Percentiles rank a stretch among this genome's conserved stretches.
phyloP scores from a whole-genome alignment of 2,797 vertebrate species.

The Melanotaenia trifasciata region DNA sequence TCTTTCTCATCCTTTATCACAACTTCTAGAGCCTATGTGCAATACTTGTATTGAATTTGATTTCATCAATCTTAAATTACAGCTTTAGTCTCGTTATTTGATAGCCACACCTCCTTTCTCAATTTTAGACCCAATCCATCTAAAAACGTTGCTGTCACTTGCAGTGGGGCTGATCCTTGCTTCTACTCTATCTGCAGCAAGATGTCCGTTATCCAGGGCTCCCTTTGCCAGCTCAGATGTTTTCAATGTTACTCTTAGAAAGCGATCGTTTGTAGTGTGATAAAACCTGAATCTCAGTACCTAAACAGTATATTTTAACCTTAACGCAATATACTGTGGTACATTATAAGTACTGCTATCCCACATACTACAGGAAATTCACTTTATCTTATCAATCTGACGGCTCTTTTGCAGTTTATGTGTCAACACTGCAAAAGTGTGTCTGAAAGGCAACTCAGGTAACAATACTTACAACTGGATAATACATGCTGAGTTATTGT shows the following conservation, averaged over 20 bases:
- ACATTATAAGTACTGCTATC: slow-evolving; percentile 43
- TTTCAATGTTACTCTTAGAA: slow-evolving; percentile 22
- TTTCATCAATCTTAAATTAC: not conserved
- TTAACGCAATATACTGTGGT: slow-evolving; percentile 55
- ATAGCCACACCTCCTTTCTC: not conserved
- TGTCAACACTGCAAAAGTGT: slow-evolving; percentile 64
- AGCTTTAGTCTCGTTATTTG: not conserved
- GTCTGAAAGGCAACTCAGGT: slow-evolving; percentile 79
- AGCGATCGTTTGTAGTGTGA: slow-evolving; percentile 24
- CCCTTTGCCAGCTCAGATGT: slow-evolving; percentile 15
- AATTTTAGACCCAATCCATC: slow-evolving; percentile 29
- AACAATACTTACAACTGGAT: slow-evolving; percentile 57
- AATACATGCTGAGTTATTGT: slow-evolving; percentile 33
- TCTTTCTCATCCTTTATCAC: not conserved
- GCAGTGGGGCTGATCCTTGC: slow-evolving; percentile 8
- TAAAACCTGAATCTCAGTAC: slow-evolving; percentile 16
- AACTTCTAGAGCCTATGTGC: not conserved
- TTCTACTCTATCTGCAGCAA: slow-evolving; percentile 17
- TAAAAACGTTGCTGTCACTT: slow-evolving; percentile 14
- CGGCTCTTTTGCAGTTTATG: slow-evolving; percentile 65
- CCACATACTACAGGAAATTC: slow-evolving; percentile 47
- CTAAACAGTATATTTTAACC: slow-evolving; percentile 26
- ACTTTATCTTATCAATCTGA: slow-evolving; percentile 54
- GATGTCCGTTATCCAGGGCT: slow-evolving; percentile 22
- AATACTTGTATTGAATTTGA: not conserved